Evolutionary conservation across 1,140 invertebrate species (phyloP).

Genomic region (Temnothorax nylanderi): DNA sequence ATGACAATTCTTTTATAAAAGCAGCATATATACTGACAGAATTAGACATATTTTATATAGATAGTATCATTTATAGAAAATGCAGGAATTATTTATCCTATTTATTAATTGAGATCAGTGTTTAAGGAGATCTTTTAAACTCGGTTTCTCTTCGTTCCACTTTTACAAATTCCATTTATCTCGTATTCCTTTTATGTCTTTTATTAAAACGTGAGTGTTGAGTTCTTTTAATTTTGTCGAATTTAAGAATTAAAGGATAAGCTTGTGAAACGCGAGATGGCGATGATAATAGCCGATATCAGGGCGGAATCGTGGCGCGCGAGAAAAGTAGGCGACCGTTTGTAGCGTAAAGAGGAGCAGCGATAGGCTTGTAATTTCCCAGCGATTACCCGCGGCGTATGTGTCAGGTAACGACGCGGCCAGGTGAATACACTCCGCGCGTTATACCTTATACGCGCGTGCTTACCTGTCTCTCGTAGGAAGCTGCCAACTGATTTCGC

Average conservation of each 20-base stretch:
- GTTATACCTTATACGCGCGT: slow-evolving; percentile 60
- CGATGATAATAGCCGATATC: not conserved
- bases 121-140: not conserved
- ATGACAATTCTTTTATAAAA: not conserved
- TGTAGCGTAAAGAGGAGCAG: not conserved
- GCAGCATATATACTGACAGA: not conserved
- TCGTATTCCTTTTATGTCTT: not conserved
- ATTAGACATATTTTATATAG: not conserved
- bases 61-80: not conserved
- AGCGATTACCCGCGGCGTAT: slow-evolving; percentile 58
- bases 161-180: not conserved
- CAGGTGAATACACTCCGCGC: slow-evolving; percentile 70
- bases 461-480: slow-evolving; percentile 70
- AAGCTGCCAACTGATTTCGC: slow-evolving; percentile 69
- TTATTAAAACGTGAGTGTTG: not conserved
- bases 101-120: not conserved
- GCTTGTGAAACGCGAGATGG: not conserved
- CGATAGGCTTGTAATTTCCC: slow-evolving; percentile 32
- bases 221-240: not conserved
- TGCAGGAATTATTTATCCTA: not conserved
- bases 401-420: slow-evolving; percentile 67
- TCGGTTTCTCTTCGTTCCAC: not conserved
- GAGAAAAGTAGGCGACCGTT: not conserved
- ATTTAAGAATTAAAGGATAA: not conserved
- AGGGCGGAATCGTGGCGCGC: not conserved